Base-by-base conservation (phyloP, 2,797 vertebrate species). In the Cirrhinus molitorella region DNA sequence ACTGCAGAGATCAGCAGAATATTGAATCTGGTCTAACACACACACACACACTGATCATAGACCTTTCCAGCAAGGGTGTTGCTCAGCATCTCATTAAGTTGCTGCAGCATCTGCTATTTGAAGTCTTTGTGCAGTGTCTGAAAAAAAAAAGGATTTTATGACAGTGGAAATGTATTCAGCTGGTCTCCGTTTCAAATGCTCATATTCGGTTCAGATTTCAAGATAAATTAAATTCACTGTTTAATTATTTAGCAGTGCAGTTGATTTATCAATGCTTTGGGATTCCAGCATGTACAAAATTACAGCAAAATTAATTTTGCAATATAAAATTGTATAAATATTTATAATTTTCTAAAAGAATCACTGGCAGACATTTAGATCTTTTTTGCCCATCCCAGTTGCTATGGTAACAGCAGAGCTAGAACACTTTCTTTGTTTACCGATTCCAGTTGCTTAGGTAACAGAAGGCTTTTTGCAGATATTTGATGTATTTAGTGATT, bases 331-430 rank as follows among this genome's bases (percentile, higher is more conserved):
- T 67, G 37, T 17, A n/a, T 51, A 47, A 37, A 43, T 40, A 40
- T 31, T 57, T 76, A 12, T 5, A 4, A 25, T 45, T 40, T 45
- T 25, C 1, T 61, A 19, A 61, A 13, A 25, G 3, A 19, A 12
- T 37, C 31, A 34, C 17, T 28, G 37, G 23, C 9, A 76, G 37
- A 28, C 8, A 28, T 7, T 21, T 21, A 8, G 31, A 21, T 25
- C n/a, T 14, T 28, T 47, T 17, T 73, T 65, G 5, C 25, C 80
- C 68, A 53, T 2, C 59, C 57, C 14, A 40, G 80, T 82, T 82
- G 59, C 70, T 51, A 66, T 82, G 80, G 80, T 13, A 82, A 82
- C 80, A 83, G 16, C 57, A 82, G 23, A 37, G 21, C n/a, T 31
- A 14, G 57, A 65, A 25, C 23, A 16, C 25, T 43, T 14, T 81